Evolutionary conservation across 2,888 invertebrate genomes (phyloP), one percentile per base, ranked within the genome.

Genomic region (Pheosia tremula): DNA sequence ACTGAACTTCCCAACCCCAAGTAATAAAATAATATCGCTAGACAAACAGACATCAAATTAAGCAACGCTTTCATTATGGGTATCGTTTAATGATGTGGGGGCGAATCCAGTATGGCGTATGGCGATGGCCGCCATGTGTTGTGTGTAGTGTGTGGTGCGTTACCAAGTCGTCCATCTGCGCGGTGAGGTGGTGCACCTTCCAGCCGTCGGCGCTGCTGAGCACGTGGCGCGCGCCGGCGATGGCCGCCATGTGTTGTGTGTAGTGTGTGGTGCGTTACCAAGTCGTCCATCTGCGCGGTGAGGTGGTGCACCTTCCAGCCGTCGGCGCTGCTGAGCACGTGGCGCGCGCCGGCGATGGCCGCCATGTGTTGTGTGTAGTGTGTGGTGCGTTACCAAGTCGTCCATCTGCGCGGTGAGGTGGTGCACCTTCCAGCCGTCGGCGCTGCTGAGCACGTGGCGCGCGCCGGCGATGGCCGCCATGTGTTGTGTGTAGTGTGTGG

Each of bases 301-400:
- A 99, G 95, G 86, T 98, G 98, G 92, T 97, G 96, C 64, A 99
- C 95, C 92, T 98, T 99, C 99, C 99, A 99, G 0, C 99, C 99
- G 75, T 97, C 97, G 13, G 98, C 96, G 36, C 24, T 52, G 36
- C 24, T 5, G 13, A 52, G 24, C 13, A 52, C 52, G 52, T 9
- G 24, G 5, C 5, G 52, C 13, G 8, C 5, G 10, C 10, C 36
- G 24, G 36, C 36, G 13, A 58, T 41, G 11, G 39, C 47, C n/a
- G n/a, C n/a, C n/a, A n/a, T n/a, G n/a, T n/a, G n/a, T n/a, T n/a
- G n/a, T n/a, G n/a, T n/a, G n/a, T n/a, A n/a, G 24, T 24, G 24
- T 24, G 49, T 49, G 5, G 43, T 47, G 38, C 55, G 13, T 86
- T 91, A 98, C 98, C 95, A 98, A 92, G 87, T 98, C 98, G 81